These are phyloP conservation scores for Microchrysa polita DNA, from an alignment of 2,888 invertebrate species.

Conservation along the genomic window DNA sequence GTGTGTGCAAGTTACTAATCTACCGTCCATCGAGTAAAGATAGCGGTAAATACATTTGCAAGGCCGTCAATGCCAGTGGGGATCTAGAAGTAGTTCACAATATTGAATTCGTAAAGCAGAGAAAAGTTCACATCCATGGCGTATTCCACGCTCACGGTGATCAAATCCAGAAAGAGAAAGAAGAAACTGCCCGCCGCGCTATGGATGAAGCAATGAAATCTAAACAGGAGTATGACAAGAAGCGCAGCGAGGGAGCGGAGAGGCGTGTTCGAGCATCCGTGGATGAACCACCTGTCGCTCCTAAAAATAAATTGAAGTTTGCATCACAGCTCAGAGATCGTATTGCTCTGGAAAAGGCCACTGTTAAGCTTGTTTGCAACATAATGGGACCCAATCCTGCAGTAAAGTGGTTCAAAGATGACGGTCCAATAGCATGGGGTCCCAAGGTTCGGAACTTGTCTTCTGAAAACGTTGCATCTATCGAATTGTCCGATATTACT, in stretches of 20 bases:
- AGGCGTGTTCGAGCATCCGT: slow-evolving; percentile 51
- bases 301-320: slow-evolving; percentile 67
- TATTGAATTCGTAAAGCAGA: slow-evolving; percentile 67
- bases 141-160: slow-evolving; percentile 62
- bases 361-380: slow-evolving; percentile 81
- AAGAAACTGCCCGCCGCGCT: slow-evolving; percentile 58
- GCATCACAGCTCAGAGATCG: slow-evolving; percentile 81
- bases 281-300: slow-evolving; percentile 58
- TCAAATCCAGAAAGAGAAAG: slow-evolving; percentile 58
- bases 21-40: slow-evolving; percentile 69
- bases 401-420: slow-evolving; percentile 82
- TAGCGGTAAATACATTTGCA: slow-evolving; percentile 74
- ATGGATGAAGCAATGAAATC: slow-evolving; percentile 63
- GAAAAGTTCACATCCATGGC: slow-evolving; percentile 65
- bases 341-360: slow-evolving; percentile 78
- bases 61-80: slow-evolving; percentile 75
- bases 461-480: slow-evolving; percentile 75
- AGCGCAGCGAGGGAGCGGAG: slow-evolving; percentile 55
- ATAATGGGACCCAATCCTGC: slow-evolving; percentile 77
- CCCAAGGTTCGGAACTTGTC: slow-evolving; percentile 70
- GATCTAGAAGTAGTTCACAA: slow-evolving; percentile 65
- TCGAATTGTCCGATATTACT: slow-evolving; percentile 76
- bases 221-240: slow-evolving; percentile 61
- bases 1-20: slow-evolving; percentile 68
- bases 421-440: slow-evolving; percentile 68